These are phyloP conservation scores for Gobiocypris rarus DNA, from an alignment of 2,113 vertebrate species.

Conservation along the genomic window DNA sequence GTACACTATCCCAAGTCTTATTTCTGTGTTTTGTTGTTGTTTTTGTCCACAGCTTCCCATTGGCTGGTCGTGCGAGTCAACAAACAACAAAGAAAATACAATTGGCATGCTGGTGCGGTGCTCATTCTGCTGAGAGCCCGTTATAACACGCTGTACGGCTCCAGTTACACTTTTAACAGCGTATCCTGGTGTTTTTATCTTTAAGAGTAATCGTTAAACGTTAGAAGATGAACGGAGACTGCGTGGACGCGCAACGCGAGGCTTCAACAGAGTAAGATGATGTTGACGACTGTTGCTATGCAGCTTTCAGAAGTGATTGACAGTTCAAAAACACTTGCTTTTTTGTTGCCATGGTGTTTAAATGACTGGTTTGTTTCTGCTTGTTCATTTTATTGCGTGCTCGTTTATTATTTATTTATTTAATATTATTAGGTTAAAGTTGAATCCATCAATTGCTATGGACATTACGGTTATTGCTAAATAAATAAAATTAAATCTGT, in stretches of 20 bases:
- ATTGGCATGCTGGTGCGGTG: not conserved
- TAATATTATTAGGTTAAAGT: not conserved
- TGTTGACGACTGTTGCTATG: slow-evolving; percentile 41
- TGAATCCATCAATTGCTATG: not conserved
- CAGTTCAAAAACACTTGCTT: not conserved
- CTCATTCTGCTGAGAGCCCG: too few relatives aligned
- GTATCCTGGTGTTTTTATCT: slow-evolving; percentile 5
- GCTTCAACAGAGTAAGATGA: slow-evolving; percentile 64
- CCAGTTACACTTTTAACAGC: too few relatives aligned
- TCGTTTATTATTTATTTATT: not conserved
- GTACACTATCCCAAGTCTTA: not conserved
- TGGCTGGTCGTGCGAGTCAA: not conserved
- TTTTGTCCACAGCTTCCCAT: not conserved
- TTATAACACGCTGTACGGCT: not conserved
- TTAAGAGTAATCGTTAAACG: slow-evolving; percentile 15
- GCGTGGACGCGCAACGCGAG: slow-evolving; percentile 61
- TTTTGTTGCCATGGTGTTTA: not conserved
- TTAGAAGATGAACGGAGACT: slow-evolving; percentile 57
- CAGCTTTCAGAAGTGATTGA: not conserved
- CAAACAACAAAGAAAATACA: slow-evolving; percentile 19
- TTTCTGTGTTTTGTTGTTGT: not conserved
- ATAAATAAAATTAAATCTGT: not conserved
- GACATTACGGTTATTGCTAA: not conserved
- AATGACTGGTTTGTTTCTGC: not conserved
- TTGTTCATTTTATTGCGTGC: not conserved